Evolutionary conservation across 2,888 invertebrate genomes (phyloP).

Genomic region (Daptonema setosum): DNA sequence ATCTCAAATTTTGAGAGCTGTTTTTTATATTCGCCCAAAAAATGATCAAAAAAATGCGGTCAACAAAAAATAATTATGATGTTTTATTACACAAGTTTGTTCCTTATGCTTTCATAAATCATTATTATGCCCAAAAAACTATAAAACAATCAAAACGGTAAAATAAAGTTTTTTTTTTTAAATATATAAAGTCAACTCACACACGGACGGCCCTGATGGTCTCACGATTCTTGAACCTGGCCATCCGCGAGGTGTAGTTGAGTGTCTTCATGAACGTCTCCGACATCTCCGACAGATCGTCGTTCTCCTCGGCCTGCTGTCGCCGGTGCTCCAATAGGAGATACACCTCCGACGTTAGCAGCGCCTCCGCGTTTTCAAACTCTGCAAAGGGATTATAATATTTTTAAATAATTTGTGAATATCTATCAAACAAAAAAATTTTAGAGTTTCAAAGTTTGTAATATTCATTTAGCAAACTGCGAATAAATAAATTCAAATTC

Average conservation of each 20-base stretch:
- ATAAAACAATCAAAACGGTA: too few relatives aligned
- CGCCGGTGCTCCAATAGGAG: slow-evolving; percentile 90
- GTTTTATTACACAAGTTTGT: too few relatives aligned
- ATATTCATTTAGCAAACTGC: neutral
- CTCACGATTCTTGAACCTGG: slow-evolving; percentile 92
- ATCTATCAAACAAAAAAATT: too few relatives aligned
- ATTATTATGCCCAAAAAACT: too few relatives aligned
- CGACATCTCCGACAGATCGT: slow-evolving; percentile 87
- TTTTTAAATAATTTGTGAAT: neutral
- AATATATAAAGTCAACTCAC: too few relatives aligned
- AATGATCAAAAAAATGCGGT: too few relatives aligned
- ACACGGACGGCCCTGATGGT: slow-evolving; percentile 84
- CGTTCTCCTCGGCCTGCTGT: slow-evolving; percentile 87
- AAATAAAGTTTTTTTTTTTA: too few relatives aligned
- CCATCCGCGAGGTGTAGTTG: slow-evolving; percentile 80
- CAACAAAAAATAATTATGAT: too few relatives aligned
- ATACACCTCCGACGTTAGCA: slow-evolving; percentile 49
- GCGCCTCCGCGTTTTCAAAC: slow-evolving; percentile 91
- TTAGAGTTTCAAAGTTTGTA: neutral
- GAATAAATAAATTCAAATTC: neutral
- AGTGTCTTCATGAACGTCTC: slow-evolving; percentile 95
- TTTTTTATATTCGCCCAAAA: too few relatives aligned
- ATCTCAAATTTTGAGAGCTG: too few relatives aligned
- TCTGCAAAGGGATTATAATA: slow-evolving; percentile 45
- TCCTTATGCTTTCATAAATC: too few relatives aligned